These are phyloP conservation scores for Macrochelys suwanniensis DNA, from an alignment of 2,797 vertebrate genomes.

Conservation along the genomic window DNA sequence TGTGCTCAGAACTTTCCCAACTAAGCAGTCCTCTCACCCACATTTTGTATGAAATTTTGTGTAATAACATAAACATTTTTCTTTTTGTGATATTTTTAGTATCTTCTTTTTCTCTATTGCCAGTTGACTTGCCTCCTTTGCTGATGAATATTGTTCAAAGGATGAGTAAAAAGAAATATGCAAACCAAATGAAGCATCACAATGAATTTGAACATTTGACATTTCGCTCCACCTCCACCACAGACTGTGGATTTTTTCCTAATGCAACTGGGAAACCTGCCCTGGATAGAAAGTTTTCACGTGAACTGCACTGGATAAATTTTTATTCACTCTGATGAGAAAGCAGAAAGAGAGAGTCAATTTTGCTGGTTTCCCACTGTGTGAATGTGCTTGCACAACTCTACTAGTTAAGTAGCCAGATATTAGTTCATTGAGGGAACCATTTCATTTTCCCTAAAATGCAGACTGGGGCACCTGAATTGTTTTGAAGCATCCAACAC, in stretches of 20 bases:
- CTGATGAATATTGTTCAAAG: not conserved
- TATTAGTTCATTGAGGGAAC: slow-evolving; percentile 21
- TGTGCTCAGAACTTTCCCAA: not conserved
- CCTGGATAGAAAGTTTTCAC: not conserved
- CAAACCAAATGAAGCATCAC: not conserved
- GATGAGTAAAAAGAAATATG: not conserved
- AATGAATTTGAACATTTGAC: not conserved
- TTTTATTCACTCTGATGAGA: not conserved
- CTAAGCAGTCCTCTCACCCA: not conserved
- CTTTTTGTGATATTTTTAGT: not conserved
- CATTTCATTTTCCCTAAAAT: slow-evolving; percentile 28
- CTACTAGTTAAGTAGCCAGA: not conserved
- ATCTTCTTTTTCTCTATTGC: not conserved
- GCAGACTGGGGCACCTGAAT: not conserved
- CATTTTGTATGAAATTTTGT: not conserved
- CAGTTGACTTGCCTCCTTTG: not conserved
- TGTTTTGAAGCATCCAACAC: slow-evolving; percentile 24
- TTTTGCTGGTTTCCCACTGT: not conserved
- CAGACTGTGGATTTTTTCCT: not conserved
- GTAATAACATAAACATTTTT: not conserved
- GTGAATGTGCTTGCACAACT: not conserved
- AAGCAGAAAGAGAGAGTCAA: not conserved
- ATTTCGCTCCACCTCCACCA: not conserved
- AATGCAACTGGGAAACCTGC: not conserved
- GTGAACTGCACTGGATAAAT: not conserved